Base-by-base conservation (phyloP, 2,888 invertebrate genomes). In the Lithodes maja region DNA sequence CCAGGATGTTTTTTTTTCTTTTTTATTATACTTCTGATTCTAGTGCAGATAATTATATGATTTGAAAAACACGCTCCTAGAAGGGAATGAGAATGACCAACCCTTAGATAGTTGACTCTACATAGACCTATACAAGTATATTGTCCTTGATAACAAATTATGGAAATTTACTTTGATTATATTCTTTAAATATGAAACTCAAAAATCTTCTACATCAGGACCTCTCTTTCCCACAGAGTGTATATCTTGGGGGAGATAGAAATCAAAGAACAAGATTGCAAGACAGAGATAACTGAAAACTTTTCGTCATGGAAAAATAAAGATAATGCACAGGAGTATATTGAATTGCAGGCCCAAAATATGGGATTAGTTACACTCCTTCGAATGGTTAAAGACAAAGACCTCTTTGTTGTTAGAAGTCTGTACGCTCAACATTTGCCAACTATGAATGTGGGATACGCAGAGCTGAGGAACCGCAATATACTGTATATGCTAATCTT, bases 241-340 rank as follows among this genome's bases (percentile, higher is more conserved):
- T n/a, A 74, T 74, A 15, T 74, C 3, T n/a, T 74, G 74, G n/a
- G n/a, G n/a, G n/a, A 74, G n/a, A n/a, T 74, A 5, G 74, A 74
- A n/a, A 74, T 74, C 74, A 74, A 74, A 17, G 74, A 15, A 74
- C 12, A 33, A 33, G 33, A 74, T 74, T n/a, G 74, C 74, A 74
- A 74, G n/a, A 15, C 33, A 15, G 12, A 12, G 74, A 74, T 7
- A 15, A 7, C 74, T 15, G 74, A 74, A 74, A 74, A 74, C 33
- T 17, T 17, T 5, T 17, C 33, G 12, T 74, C 33, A 15, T 74
- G 5, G 12, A 74, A n/a, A n/a, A 74, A 74, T n/a, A 74, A 17
- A 17, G n/a, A 7, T 15, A 74, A 74, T 74, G 74, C 74, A 7
- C n/a, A n/a, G 74, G n/a, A 74, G 74, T n/a, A 74, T 15, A 74